A percentile compares a stretch with the other conserved stretches of the same genome.
These are phyloP conservation scores for Eristalis arbustorum DNA, from an alignment of 2,888 invertebrate species.

Conservation along the genomic window DNA sequence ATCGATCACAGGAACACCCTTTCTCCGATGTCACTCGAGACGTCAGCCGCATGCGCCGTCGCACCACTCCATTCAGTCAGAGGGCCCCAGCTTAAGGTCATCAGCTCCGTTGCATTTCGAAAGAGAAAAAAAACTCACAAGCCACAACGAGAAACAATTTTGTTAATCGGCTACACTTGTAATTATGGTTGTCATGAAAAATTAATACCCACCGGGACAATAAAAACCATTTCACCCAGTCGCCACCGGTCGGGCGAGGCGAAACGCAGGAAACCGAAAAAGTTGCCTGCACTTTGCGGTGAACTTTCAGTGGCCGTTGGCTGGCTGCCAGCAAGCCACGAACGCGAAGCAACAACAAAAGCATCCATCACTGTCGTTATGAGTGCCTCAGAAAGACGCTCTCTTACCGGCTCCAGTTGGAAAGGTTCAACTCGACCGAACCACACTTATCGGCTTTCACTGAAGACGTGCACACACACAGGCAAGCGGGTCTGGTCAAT, in stretches of 20 bases:
- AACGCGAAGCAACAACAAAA: not conserved
- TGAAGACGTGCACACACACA: not conserved
- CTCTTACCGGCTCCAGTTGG: not conserved
- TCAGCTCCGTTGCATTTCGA: not conserved
- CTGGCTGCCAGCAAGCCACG: not conserved
- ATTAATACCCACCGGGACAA: not conserved
- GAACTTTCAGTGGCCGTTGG: slow-evolving; percentile 24
- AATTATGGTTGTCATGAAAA: slow-evolving; percentile 9
- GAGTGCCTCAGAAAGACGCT: not conserved
- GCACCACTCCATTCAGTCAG: not conserved
- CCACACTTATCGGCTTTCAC: slow-evolving; percentile 56
- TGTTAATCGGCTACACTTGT: slow-evolving; percentile 15
- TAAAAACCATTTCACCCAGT: slow-evolving; percentile 20
- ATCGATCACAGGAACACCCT: slow-evolving; percentile 41
- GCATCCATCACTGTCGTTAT: slow-evolving; percentile 55
- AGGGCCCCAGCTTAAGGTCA: slow-evolving; percentile 6
- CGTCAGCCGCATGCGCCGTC: not conserved
- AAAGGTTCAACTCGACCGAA: slow-evolving; percentile 35
- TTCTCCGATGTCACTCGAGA: slow-evolving; percentile 12
- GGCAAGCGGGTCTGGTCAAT: slow-evolving; percentile 38
- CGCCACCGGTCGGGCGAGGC: not conserved
- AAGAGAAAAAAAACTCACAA: not conserved
- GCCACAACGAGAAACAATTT: slow-evolving; percentile 19
- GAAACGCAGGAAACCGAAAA: slow-evolving; percentile 11
- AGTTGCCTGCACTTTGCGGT: slow-evolving; percentile 25